Evolutionary conservation across 1,140 invertebrate species (phyloP).

Genomic region (Conus ventricosus): DNA sequence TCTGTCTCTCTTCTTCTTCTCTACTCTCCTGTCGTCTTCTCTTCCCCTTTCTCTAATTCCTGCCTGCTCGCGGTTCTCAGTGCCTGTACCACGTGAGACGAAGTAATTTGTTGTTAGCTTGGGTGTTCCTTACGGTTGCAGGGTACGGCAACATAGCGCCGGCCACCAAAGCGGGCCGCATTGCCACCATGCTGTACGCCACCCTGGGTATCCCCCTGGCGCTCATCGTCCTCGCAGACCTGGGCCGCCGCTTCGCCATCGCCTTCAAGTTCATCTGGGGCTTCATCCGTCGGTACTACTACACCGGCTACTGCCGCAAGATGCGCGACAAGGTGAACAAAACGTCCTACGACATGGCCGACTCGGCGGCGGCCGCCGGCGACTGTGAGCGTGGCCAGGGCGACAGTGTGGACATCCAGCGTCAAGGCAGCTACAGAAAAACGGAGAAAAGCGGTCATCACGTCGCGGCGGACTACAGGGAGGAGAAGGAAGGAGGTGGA

Average conservation of each 20-base stretch:
- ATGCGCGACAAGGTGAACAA: background rate
- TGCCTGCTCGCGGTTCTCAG: no score
- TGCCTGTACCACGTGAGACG: no score
- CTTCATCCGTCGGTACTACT: conserved; percentile 46
- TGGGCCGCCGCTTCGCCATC: conserved; percentile 71
- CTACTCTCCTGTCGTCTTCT: no score
- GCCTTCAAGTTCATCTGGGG: conserved; percentile 62
- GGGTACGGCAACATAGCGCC: conserved; percentile 96
- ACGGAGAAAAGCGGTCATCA: background rate
- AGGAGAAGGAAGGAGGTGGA: background rate
- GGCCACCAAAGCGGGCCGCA: conserved; percentile 86
- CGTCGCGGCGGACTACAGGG: background rate
- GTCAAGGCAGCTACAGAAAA: conserved; percentile 2
- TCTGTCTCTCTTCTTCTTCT: no score
- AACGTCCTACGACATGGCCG: background rate
- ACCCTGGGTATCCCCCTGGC: conserved; percentile 94
- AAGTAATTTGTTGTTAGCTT: no score
- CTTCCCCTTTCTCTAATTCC: no score
- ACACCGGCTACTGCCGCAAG: conserved; percentile 46
- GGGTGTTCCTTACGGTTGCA: no score
- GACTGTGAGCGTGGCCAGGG: background rate
- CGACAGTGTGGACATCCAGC: background rate
- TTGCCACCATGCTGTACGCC: conserved; percentile 93
- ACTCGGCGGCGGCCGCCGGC: background rate
- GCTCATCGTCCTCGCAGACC: conserved; percentile 77